These are phyloP conservation scores for Anarrhichthys ocellatus DNA, from an alignment of 2,113 vertebrate genomes.

Conservation along the genomic window DNA sequence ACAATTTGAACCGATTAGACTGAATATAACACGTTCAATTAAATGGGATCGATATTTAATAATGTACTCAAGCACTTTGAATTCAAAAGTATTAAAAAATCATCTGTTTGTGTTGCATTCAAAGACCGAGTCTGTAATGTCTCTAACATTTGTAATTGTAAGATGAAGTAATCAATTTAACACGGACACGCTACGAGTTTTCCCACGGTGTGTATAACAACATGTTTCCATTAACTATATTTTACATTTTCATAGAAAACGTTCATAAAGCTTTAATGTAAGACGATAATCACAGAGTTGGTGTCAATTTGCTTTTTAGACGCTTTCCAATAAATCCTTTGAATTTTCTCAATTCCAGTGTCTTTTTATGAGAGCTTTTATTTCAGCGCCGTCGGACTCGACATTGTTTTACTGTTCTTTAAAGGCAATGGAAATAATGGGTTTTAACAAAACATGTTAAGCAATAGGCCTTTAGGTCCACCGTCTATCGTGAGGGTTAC, in stretches of 20 bases:
- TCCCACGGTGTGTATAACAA: slow-evolving; percentile 22
- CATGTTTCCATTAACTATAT: slow-evolving; percentile 53
- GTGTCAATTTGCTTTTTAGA: slow-evolving; percentile 65
- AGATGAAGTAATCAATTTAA: slow-evolving; percentile 27
- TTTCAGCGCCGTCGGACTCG: neutral
- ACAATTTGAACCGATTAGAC: slow-evolving; percentile 51
- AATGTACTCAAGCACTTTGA: slow-evolving; percentile 74
- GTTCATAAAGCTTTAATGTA: slow-evolving; percentile 60
- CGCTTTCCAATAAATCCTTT: slow-evolving; percentile 73
- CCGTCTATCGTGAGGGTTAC: neutral
- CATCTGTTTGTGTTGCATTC: slow-evolving; percentile 34
- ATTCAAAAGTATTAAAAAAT: slow-evolving; percentile 56
- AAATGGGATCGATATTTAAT: slow-evolving; percentile 43
- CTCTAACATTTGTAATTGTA: slow-evolving; percentile 53
- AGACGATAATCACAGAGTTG: slow-evolving; percentile 21
- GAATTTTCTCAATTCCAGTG: slow-evolving; percentile 26
- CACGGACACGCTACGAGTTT: neutral
- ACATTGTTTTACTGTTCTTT: neutral
- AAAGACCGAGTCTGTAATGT: slow-evolving; percentile 29
- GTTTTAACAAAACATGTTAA: neutral
- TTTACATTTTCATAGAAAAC: slow-evolving; percentile 67
- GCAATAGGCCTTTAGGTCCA: neutral
- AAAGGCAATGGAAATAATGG: neutral
- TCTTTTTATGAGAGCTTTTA: neutral
- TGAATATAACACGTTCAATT: slow-evolving; percentile 25